Conservation (phyloP, 37 sponge, comb jelly and placozoan genomes). For the Axinella damicornis region DNA sequence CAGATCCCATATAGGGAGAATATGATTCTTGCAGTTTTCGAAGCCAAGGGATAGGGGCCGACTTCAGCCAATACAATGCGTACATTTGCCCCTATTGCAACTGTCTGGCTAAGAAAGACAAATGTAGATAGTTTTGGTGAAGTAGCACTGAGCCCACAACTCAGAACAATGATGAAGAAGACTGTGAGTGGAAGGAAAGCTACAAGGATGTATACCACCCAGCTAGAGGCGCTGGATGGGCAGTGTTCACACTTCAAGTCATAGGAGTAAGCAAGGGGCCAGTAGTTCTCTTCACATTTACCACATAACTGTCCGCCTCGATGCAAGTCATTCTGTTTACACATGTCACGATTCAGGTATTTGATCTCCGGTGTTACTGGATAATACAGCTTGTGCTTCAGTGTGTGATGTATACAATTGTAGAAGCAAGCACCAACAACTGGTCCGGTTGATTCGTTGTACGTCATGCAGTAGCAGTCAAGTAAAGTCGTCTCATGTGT, state of each 20-base stretch:
- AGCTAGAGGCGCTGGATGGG: background rate
- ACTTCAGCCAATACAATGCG: too few relatives aligned
- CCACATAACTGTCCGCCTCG: too few relatives aligned
- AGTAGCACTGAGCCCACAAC: slow-evolving; percentile 7
- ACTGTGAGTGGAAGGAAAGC: slow-evolving; percentile 36
- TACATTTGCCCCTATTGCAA: background rate
- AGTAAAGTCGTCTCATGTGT: background rate
- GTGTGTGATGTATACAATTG: background rate
- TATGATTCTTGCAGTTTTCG: too few relatives aligned
- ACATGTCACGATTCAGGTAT: too few relatives aligned
- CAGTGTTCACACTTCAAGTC: background rate
- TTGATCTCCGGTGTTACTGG: too few relatives aligned
- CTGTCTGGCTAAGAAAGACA: slow-evolving; percentile 3
- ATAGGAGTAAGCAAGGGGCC: too few relatives aligned
- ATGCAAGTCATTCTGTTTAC: too few relatives aligned
- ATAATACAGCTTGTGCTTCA: too few relatives aligned
- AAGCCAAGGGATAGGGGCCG: too few relatives aligned
- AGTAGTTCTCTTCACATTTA: too few relatives aligned
- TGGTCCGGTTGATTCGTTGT: background rate
- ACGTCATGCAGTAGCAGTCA: slow-evolving; percentile 20
- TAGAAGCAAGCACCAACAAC: slow-evolving; percentile 12
- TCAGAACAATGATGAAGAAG: slow-evolving; percentile 23
- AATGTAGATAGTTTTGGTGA: slow-evolving; percentile 11
- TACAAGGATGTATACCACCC: slow-evolving; percentile 1
- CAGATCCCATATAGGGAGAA: slow-evolving; percentile 24